These are phyloP conservation scores for Laupala kohalensis DNA, from an alignment of 1,140 invertebrate species.

Conservation along the genomic window DNA sequence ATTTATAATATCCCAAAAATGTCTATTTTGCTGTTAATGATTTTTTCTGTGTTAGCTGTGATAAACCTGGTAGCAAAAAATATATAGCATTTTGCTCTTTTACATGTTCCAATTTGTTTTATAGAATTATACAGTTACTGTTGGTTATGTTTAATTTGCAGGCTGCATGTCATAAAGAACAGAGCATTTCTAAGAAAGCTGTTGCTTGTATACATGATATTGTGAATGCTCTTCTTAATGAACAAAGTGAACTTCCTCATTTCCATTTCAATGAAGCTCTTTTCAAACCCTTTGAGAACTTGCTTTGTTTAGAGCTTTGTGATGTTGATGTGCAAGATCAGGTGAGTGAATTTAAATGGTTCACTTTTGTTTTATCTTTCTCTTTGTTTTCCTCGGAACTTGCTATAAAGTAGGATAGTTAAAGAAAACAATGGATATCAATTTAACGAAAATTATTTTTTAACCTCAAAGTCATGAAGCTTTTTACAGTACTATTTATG, in stretches of 20 bases:
- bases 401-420: too few relatives aligned
- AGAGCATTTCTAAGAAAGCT: slow-evolving; percentile 76
- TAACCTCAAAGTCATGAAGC: too few relatives aligned
- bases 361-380: too few relatives aligned
- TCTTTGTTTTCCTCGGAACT: too few relatives aligned
- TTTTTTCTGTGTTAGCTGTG: too few relatives aligned
- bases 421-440: too few relatives aligned
- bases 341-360: slow-evolving; percentile 36
- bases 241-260: slow-evolving; percentile 75
- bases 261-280: slow-evolving; percentile 92
- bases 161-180: slow-evolving; percentile 83
- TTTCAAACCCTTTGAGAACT: slow-evolving; percentile 89
- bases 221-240: slow-evolving; percentile 74
- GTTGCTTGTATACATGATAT: slow-evolving; percentile 89
- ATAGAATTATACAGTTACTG: neutral
- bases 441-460: too few relatives aligned
- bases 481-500: too few relatives aligned
- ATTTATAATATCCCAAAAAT: too few relatives aligned
- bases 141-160: slow-evolving; percentile 22
- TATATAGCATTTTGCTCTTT: neutral
- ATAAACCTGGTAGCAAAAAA: neutral
- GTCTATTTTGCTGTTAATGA: too few relatives aligned
- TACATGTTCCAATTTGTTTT: neutral
- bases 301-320: slow-evolving; percentile 80
- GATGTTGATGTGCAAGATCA: slow-evolving; percentile 80